Conservation (phyloP, 2,888 invertebrate species). For the Himalopsyche kuldschensis region DNA sequence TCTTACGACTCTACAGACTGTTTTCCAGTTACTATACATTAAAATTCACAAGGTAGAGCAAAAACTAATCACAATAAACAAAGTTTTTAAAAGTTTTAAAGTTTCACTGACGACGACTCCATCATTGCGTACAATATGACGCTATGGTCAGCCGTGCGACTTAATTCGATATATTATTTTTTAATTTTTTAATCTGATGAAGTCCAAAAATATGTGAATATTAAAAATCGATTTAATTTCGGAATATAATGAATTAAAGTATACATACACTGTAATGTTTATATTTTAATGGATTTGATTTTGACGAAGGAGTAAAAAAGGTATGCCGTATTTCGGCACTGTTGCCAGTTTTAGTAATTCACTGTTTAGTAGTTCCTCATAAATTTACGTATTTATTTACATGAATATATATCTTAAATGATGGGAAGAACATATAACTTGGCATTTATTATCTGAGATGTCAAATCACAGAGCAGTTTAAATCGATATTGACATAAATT, state of each 20-base stretch:
- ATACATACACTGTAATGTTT: slow-evolving; percentile 4
- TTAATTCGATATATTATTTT: not conserved
- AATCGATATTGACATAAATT: not conserved
- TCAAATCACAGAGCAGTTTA: not conserved
- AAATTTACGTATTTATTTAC: not conserved
- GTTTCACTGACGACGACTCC: slow-evolving; percentile 56
- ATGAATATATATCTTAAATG: not conserved
- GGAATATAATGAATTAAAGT: not conserved
- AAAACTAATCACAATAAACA: slow-evolving; percentile 26
- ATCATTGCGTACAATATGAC: slow-evolving; percentile 66
- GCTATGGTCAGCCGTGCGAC: slow-evolving; percentile 56
- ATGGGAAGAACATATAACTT: not conserved
- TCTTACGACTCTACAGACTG: not conserved
- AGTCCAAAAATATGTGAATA: not conserved
- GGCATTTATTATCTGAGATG: not conserved
- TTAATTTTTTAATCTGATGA: not conserved
- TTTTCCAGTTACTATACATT: not conserved
- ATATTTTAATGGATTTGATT: slow-evolving; percentile 18
- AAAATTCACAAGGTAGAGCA: not conserved
- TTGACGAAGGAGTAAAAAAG: slow-evolving; percentile 26
- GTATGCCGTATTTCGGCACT: slow-evolving; percentile 25
- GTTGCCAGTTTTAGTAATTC: slow-evolving; percentile 13
- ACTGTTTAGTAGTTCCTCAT: not conserved
- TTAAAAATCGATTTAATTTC: not conserved
- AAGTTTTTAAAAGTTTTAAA: slow-evolving; percentile 32